Evolutionary conservation across 2,888 invertebrate species (phyloP), one percentile per base, ranked within the genome.

Genomic region (Bellardia bayeri): DNA sequence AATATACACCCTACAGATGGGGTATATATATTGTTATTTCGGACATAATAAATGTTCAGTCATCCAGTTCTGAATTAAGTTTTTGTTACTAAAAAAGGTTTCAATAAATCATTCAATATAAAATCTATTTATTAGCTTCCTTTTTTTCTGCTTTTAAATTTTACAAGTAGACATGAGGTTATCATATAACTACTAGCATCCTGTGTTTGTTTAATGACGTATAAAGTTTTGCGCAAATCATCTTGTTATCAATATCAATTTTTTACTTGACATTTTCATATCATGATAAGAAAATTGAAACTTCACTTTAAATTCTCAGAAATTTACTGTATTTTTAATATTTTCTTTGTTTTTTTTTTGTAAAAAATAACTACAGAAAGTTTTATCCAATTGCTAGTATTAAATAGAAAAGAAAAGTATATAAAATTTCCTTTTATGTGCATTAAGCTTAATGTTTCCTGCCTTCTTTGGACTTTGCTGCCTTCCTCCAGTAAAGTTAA

Each of bases 371-470:
- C 23, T 64, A 5, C 14, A 37, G 23, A 61, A n/a, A 61, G 6
- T 11, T 63, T 45, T 13, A 9, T 6, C 1, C n/a, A 61, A 45
- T 74, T 58, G 7, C 40, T 8, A 56, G 13, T 56, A 16, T 54
- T 23, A 16, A 7, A 56, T 23, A 56, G 2, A 56, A 23, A 23
- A 49, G 37, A 75, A 63, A 75, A 58, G 23, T 23, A 69, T 33
- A 58, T 68, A 79, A 66, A 40, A 78, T 42, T 30, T 56, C 33
- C 42, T 79, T 79, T 69, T 37, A 9, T 68, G 54, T 68, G 68
- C 45, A 66, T 79, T 79, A 68, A 68, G 69, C 23, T 79, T 79
- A 72, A 84, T 84, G 74, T 66, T 79, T 79, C 66, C 84, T 51
- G 79, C 68, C 84, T 61, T 58, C 58, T 84, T 83, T 71, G 56